Percentiles rank a stretch among this genome's conserved stretches.
phyloP scores from a whole-genome alignment of 1,140 invertebrate species.

The Cryptotermes secundus region DNA sequence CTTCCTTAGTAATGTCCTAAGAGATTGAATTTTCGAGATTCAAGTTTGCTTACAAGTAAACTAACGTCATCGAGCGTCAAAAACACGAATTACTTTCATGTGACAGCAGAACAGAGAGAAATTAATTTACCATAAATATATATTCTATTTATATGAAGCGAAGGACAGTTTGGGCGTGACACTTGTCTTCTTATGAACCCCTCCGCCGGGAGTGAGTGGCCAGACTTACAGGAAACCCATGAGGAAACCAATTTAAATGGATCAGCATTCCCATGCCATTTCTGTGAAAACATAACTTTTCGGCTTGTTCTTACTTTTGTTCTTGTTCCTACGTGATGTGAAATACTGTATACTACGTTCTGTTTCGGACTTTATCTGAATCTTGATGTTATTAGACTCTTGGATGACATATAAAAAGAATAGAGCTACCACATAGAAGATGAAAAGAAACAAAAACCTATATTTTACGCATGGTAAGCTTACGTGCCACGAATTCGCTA shows the following conservation, averaged over 20 bases:
- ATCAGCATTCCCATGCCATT: background rate
- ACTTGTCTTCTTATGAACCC: background rate
- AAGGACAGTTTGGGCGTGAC: background rate
- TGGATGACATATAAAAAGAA: background rate
- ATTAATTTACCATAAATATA: no score
- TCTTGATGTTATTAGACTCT: conserved; percentile 12
- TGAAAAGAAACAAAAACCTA: background rate
- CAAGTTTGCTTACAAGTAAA: no score
- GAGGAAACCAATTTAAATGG: background rate
- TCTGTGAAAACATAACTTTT: background rate
- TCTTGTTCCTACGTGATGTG: background rate
- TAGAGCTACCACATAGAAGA: background rate
- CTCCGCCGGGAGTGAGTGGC: no score
- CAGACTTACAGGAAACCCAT: no score
- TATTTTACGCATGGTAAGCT: background rate
- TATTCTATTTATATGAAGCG: no score
- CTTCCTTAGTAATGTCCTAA: no score
- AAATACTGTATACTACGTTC: background rate
- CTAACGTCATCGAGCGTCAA: no score
- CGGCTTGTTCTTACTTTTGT: background rate
- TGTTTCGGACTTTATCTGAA: background rate
- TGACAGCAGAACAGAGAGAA: no score
- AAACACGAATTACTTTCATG: no score
- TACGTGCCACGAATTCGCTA: background rate
- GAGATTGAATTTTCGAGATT: no score